Evolutionary conservation across 2,888 invertebrate genomes (phyloP).

Genomic region (Phaedon cochleariae): DNA sequence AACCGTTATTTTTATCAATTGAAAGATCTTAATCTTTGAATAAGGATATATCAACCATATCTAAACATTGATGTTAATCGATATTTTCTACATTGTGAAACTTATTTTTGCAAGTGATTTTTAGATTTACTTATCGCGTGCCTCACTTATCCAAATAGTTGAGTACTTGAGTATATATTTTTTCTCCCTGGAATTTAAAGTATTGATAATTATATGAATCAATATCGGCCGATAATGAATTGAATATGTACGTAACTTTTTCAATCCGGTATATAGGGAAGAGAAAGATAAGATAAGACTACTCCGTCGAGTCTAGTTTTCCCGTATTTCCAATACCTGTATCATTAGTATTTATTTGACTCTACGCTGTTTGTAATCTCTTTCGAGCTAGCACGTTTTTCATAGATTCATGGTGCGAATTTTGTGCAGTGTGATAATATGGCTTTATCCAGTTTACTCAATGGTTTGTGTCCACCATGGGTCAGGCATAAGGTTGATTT

Average conservation of each 20-base stretch:
- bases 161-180: too few species aligned
- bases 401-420: background rate
- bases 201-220: too few species aligned
- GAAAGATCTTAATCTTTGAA: too few species aligned
- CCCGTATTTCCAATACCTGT: background rate
- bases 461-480: slow-evolving; percentile 30
- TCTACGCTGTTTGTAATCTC: too few species aligned
- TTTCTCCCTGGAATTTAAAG: too few species aligned
- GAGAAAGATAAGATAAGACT: background rate
- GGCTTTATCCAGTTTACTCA: slow-evolving; percentile 20
- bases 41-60: too few species aligned
- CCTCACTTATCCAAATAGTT: too few species aligned
- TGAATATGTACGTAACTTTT: background rate
- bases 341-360: background rate
- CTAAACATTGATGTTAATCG: too few species aligned
- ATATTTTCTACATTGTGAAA: too few species aligned
- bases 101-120: too few species aligned
- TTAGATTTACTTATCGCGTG: too few species aligned
- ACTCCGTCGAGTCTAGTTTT: background rate
- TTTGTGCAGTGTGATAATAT: background rate
- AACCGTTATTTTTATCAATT: too few species aligned
- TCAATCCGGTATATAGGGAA: background rate
- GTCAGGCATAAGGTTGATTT: slow-evolving; percentile 23
- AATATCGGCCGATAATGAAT: background rate
- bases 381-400: background rate